These are phyloP conservation scores for Ceratina calcarata DNA, from an alignment of 1,140 invertebrate species.

Conservation along the genomic window DNA sequence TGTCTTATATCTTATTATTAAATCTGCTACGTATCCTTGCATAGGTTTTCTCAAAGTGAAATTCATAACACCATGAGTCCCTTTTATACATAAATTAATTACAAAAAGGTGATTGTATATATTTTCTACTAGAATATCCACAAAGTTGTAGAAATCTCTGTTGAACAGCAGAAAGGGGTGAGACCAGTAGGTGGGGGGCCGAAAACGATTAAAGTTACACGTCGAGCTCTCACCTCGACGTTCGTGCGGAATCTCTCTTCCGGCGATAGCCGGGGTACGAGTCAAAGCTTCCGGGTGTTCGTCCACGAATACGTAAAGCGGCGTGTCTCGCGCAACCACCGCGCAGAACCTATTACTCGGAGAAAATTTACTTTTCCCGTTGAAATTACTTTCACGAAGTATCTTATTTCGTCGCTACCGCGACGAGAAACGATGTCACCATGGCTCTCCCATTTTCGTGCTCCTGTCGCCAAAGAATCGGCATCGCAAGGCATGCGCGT, in stretches of 20 bases:
- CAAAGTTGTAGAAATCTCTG: background rate
- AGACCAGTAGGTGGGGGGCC: background rate
- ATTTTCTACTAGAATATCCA: too few relatives aligned
- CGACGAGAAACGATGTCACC: conserved; percentile 13
- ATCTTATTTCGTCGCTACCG: conserved; percentile 65
- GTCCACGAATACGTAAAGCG: conserved; percentile 46
- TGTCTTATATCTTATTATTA: too few relatives aligned
- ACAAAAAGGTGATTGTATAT: too few relatives aligned
- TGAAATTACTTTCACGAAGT: conserved; percentile 68
- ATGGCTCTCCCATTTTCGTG: conserved; percentile 25
- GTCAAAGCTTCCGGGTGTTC: conserved; percentile 2
- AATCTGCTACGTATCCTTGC: too few relatives aligned
- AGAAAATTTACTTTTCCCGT: conserved; percentile 68
- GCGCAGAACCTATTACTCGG: conserved; percentile 65
- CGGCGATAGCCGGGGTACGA: conserved; percentile 42
- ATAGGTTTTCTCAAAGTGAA: too few relatives aligned
- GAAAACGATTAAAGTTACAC: conserved; percentile 63
- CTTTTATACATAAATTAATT: too few relatives aligned
- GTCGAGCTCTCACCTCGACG: conserved; percentile 53
- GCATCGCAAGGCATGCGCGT: background rate
- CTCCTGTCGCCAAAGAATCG: conserved; percentile 1
- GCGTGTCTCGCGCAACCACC: conserved; percentile 21
- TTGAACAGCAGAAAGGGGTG: background rate
- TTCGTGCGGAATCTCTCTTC: conserved; percentile 54
- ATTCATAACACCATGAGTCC: too few relatives aligned